Conservation (phyloP, 1,140 invertebrate species). For the Aphelenchoides fujianensis region DNA sequence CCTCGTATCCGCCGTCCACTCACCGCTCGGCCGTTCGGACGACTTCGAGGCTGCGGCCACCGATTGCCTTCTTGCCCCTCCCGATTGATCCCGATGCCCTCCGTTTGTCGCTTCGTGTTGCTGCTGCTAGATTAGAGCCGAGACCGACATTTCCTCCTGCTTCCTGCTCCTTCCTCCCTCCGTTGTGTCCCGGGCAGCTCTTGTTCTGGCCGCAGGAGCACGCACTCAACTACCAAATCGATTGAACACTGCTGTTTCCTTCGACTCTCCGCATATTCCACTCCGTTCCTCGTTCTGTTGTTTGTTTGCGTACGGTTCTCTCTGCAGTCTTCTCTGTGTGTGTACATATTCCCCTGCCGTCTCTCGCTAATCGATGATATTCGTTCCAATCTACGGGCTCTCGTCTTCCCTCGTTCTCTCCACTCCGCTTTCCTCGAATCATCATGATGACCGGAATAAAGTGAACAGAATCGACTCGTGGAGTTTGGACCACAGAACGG, state of each 20-base stretch:
- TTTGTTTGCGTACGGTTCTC: background rate
- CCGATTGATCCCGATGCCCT: background rate
- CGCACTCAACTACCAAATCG: background rate
- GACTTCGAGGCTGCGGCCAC: background rate
- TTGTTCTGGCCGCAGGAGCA: background rate
- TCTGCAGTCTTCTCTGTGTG: background rate
- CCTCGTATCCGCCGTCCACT: too few species aligned
- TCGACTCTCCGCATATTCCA: conserved; percentile 1
- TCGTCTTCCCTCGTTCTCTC: background rate
- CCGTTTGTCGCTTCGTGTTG: background rate
- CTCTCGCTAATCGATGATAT: too few species aligned
- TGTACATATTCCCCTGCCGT: background rate
- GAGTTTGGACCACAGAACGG: too few species aligned
- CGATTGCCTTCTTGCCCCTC: background rate
- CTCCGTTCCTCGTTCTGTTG: background rate
- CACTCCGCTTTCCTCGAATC: too few species aligned
- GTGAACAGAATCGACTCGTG: too few species aligned
- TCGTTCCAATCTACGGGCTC: background rate
- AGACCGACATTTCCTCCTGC: background rate
- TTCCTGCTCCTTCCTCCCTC: background rate
- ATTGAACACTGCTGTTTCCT: background rate
- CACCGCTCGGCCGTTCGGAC: background rate
- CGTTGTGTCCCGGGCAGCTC: background rate
- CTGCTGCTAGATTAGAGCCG: background rate
- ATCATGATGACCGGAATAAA: too few species aligned